These are phyloP conservation scores for Corella eumyota DNA, from an alignment of 23 tunicate genomes.

Conservation along the genomic window DNA sequence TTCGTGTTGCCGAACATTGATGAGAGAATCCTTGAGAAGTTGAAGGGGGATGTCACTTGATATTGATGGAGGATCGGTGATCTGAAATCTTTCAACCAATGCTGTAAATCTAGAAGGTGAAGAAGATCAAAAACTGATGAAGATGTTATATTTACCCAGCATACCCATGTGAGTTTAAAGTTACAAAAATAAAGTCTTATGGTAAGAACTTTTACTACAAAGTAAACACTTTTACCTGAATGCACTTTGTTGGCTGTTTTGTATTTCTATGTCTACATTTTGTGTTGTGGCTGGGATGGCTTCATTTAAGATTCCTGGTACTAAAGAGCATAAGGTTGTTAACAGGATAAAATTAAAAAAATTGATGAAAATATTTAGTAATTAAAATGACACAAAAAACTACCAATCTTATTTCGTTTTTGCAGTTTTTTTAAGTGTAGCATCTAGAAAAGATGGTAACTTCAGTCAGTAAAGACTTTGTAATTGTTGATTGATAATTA, in stretches of 20 bases:
- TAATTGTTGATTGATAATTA: no score
- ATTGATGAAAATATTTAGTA: not conserved
- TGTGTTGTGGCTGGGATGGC: slow-evolving; percentile 97
- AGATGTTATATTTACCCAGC: no score
- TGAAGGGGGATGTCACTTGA: slow-evolving; percentile 68
- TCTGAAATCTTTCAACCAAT: slow-evolving; percentile 52
- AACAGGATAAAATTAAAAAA: not conserved
- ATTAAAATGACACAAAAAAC: no score
- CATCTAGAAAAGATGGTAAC: no score
- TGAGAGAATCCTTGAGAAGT: slow-evolving; percentile 78
- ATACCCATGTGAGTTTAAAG: no score
- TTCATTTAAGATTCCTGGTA: slow-evolving; percentile 88
- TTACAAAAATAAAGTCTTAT: no score
- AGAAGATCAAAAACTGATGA: no score
- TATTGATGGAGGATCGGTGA: slow-evolving; percentile 26
- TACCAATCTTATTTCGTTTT: no score
- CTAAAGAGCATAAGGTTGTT: not conserved
- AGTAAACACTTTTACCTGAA: no score
- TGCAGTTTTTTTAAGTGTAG: no score
- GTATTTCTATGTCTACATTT: slow-evolving; percentile 77
- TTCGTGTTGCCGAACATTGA: slow-evolving; percentile 86
- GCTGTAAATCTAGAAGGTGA: slow-evolving; percentile 57
- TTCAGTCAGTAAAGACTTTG: no score
- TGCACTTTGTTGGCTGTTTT: slow-evolving; percentile 82
- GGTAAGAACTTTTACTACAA: no score